These are phyloP conservation scores for Poecilia latipinna DNA, from an alignment of 2,113 vertebrate species.

Conservation along the genomic window DNA sequence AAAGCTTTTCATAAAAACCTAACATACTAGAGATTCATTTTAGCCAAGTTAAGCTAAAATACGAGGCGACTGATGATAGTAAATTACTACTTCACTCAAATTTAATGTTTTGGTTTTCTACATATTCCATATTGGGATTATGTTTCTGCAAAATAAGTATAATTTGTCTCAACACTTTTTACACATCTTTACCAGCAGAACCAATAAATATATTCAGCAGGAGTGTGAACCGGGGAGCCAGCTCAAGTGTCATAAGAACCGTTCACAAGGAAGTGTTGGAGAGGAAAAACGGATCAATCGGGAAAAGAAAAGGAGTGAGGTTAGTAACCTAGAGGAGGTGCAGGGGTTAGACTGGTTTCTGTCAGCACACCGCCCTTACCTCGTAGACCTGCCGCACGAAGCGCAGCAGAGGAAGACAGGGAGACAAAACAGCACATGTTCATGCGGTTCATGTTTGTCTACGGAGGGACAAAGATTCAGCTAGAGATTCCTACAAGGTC, in stretches of 20 bases:
- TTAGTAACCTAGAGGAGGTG: slow-evolving; percentile 74
- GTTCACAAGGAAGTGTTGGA: slow-evolving; percentile 17
- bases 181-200: background rate
- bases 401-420: slow-evolving; percentile 83
- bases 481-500: slow-evolving; percentile 5
- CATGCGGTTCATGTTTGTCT: slow-evolving; percentile 51
- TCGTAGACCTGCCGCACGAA: slow-evolving; percentile 95
- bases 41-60: too few species aligned
- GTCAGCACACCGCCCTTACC: slow-evolving; percentile 88
- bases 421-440: slow-evolving; percentile 79
- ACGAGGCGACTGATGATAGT: too few species aligned
- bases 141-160: background rate
- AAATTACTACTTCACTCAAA: too few species aligned
- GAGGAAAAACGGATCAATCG: slow-evolving; percentile 26
- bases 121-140: background rate
- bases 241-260: slow-evolving; percentile 38
- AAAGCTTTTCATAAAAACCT: too few species aligned
- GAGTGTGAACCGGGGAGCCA: background rate
- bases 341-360: slow-evolving; percentile 54
- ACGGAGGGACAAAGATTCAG: slow-evolving; percentile 29
- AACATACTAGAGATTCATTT: too few species aligned
- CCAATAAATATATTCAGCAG: background rate
- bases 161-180: background rate
- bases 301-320: slow-evolving; percentile 33
- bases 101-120: background rate